Conservation (phyloP, 2,888 invertebrate species). For the Philonicus albiceps region DNA sequence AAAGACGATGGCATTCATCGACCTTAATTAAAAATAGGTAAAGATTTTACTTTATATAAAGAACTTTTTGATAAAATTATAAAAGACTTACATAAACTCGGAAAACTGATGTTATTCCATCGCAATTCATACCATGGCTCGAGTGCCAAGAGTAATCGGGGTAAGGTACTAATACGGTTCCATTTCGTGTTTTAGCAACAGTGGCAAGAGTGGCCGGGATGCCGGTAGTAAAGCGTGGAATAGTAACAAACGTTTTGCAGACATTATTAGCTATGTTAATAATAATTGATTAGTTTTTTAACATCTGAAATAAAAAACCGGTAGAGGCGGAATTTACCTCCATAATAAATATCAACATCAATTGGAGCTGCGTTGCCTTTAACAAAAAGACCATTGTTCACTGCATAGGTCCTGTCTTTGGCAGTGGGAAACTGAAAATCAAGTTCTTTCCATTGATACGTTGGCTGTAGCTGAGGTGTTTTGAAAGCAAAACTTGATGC, state of each 20-base stretch:
- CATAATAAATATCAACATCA: slow-evolving; percentile 72
- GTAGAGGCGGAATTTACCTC: slow-evolving; percentile 52
- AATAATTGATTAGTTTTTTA: not conserved
- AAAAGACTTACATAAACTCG: slow-evolving; percentile 71
- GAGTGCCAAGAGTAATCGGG: slow-evolving; percentile 73
- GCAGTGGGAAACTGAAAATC: slow-evolving; percentile 72
- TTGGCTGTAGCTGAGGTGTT: slow-evolving; percentile 60
- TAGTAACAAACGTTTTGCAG: slow-evolving; percentile 72
- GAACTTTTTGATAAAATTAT: not conserved
- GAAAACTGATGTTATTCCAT: slow-evolving; percentile 77
- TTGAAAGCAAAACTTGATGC: not conserved
- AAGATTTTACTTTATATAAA: not conserved
- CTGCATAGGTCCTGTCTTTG: slow-evolving; percentile 63
- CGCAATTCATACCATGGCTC: slow-evolving; percentile 68
- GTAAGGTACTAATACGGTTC: slow-evolving; percentile 68
- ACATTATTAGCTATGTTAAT: slow-evolving; percentile 51
- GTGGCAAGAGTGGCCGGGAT: slow-evolving; percentile 77
- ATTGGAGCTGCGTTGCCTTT: slow-evolving; percentile 71
- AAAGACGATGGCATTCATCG: slow-evolving; percentile 71
- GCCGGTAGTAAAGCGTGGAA: slow-evolving; percentile 76
- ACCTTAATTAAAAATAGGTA: slow-evolving; percentile 62
- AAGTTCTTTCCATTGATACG: slow-evolving; percentile 72
- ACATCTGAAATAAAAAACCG: not conserved
- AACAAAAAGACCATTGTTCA: slow-evolving; percentile 65
- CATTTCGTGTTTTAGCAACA: slow-evolving; percentile 64